Percentiles rank a stretch among this genome's conserved stretches.
phyloP scores from a whole-genome alignment of 1,140 invertebrate genomes.

The Drosophila burlai region DNA sequence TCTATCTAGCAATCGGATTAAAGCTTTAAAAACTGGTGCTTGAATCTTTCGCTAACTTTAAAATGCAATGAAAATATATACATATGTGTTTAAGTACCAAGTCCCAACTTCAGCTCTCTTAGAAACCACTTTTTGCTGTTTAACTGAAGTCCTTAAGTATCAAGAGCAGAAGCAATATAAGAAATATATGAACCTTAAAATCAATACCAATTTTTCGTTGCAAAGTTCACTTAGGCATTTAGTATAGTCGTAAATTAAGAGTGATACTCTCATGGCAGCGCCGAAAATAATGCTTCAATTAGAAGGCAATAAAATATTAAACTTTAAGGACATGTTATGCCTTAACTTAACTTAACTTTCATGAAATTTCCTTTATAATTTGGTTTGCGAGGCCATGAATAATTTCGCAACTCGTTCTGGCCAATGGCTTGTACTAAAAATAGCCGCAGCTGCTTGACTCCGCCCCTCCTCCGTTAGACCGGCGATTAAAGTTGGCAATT shows the following conservation, averaged over 20 bases:
- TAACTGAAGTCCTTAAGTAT: background rate
- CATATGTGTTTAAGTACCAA: background rate
- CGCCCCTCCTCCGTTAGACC: background rate
- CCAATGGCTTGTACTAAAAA: slow-evolving; percentile 24
- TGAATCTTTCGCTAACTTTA: background rate
- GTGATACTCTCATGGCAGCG: background rate
- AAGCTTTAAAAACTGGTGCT: background rate
- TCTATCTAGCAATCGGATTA: slow-evolving; percentile 1
- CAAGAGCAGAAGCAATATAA: background rate
- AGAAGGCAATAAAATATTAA: background rate
- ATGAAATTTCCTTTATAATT: background rate
- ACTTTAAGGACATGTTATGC: background rate
- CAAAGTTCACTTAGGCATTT: background rate
- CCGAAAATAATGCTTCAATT: background rate
- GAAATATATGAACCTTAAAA: background rate
- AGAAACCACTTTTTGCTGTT: background rate
- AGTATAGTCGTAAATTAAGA: slow-evolving; percentile 1
- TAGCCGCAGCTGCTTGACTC: slow-evolving; percentile 18
- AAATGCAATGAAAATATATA: background rate
- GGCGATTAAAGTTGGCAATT: slow-evolving; percentile 72
- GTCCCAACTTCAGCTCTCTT: background rate
- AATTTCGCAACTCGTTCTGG: slow-evolving; percentile 3
- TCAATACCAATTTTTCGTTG: background rate
- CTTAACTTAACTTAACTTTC: background rate
- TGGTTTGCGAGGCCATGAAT: background rate